Conservation (phyloP, 1,140 invertebrate species). For the Temnothorax nylanderi region DNA sequence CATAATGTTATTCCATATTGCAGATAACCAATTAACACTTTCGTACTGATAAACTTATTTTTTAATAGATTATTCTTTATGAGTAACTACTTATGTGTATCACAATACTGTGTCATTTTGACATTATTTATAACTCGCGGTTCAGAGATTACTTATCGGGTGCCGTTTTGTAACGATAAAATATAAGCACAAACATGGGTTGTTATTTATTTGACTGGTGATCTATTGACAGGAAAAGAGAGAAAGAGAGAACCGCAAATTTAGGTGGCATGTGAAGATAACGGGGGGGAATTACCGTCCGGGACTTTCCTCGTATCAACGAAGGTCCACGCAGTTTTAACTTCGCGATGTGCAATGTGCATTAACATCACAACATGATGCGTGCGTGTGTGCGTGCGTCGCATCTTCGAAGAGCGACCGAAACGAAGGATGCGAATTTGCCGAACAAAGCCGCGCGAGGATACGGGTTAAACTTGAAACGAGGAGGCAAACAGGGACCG, state of each 20-base stretch:
- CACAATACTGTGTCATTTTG: neutral
- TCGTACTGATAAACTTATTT: neutral
- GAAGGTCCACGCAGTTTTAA: neutral
- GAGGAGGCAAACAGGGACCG: neutral
- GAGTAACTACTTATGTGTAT: neutral
- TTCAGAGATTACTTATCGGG: constrained; percentile 30
- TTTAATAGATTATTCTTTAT: constrained; percentile 9
- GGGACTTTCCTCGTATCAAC: constrained; percentile 18
- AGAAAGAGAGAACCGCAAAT: neutral
- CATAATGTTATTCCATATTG: neutral
- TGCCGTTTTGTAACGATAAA: constrained; percentile 5
- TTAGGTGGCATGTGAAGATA: neutral
- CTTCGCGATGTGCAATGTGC: neutral
- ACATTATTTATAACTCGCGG: constrained; percentile 11
- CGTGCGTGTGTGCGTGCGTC: neutral
- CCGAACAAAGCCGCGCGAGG: neutral
- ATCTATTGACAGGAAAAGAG: neutral
- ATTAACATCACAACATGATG: neutral
- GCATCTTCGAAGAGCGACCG: neutral
- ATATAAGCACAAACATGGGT: neutral
- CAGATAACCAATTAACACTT: neutral
- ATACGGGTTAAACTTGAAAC: constrained; percentile 19
- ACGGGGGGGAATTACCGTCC: constrained; percentile 3
- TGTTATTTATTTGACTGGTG: neutral
- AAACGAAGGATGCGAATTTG: constrained; percentile 26